These are phyloP conservation scores for Heliconius himera DNA, from an alignment of 1,140 invertebrate species.

Conservation along the genomic window DNA sequence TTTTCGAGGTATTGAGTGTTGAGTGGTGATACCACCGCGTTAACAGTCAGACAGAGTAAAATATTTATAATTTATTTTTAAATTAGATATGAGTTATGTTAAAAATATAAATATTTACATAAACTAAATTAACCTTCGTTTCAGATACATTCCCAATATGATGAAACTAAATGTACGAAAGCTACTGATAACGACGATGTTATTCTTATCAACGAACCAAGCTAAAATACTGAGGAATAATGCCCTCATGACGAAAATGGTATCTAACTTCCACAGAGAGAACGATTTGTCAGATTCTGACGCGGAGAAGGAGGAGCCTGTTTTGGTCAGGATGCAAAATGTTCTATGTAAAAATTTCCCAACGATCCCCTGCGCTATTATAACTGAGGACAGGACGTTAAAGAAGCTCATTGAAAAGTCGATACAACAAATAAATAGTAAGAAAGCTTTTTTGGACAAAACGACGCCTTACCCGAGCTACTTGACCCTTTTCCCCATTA, in stretches of 20 bases:
- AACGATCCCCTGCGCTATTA: slow-evolving; percentile 63
- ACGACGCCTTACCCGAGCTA: slow-evolving; percentile 47
- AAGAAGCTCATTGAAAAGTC: slow-evolving; percentile 65
- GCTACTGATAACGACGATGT: slow-evolving; percentile 6
- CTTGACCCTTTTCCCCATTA: slow-evolving; percentile 50
- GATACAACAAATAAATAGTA: slow-evolving; percentile 65
- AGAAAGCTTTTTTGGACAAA: slow-evolving; percentile 49
- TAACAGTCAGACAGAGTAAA: no score
- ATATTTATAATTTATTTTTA: no score
- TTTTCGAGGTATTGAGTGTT: no score
- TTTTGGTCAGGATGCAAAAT: slow-evolving; percentile 65
- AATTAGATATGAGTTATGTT: neutral
- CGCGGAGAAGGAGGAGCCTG: slow-evolving; percentile 30
- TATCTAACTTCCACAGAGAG: slow-evolving; percentile 65
- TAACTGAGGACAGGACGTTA: slow-evolving; percentile 57
- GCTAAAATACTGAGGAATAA: slow-evolving; percentile 66
- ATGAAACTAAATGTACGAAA: neutral
- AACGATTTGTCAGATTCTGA: slow-evolving; percentile 45
- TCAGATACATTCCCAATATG: neutral
- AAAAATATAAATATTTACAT: neutral
- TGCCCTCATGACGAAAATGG: slow-evolving; percentile 68
- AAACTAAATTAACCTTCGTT: neutral
- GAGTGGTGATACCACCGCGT: no score
- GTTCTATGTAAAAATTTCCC: slow-evolving; percentile 71
- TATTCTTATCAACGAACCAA: slow-evolving; percentile 29